Evolutionary conservation across 2,888 invertebrate genomes (phyloP), one percentile per base, ranked within the genome.

Genomic region (Caenorhabditis uteleia): DNA sequence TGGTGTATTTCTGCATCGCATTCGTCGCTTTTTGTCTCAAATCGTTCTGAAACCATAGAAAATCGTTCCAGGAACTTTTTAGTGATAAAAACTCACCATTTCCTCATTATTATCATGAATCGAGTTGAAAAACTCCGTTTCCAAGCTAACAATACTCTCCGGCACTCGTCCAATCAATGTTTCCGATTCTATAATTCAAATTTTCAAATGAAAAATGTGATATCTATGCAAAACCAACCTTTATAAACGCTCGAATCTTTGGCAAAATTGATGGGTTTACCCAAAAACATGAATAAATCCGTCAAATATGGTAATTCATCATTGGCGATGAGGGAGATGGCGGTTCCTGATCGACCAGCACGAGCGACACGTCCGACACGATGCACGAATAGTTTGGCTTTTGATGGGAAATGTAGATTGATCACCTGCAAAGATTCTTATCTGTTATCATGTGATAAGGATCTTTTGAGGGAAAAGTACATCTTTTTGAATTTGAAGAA

Each of bases 301-400:
- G 95, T 84, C 6, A 98, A 85, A 84, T 93, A 93, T 0, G 97
- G 90, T 43, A 91, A 87, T 84, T 99, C 98, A 64, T 97, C 95
- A 0, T 91, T 89, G 0, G 91, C 87, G 27, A 98, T 88, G 34
- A 99, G 88, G 0, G 93, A 95, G 84, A 90, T 93, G 0, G 98
- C 95, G 1, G 89, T 90, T 29, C 98, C 98, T 18, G 50, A 48
- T 3, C 69, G 54, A 29, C 75, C 75, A 23, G 71, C 71, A 44
- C 75, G 57, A 5, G 75, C 75, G 39, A 75, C 74, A 90, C 87
- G 82, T 91, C 95, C 97, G 61, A 97, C 98, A 88, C 98, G 88
- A 86, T 99, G 98, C 25, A 99, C 91, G 86, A 95, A 99, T 21
- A 99, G 87, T 85, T 99, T 99, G 0, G 94, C 89, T 84, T 93